Evolutionary conservation across 2,113 vertebrate genomes (phyloP).

Genomic region (Tiliqua scincoides): DNA sequence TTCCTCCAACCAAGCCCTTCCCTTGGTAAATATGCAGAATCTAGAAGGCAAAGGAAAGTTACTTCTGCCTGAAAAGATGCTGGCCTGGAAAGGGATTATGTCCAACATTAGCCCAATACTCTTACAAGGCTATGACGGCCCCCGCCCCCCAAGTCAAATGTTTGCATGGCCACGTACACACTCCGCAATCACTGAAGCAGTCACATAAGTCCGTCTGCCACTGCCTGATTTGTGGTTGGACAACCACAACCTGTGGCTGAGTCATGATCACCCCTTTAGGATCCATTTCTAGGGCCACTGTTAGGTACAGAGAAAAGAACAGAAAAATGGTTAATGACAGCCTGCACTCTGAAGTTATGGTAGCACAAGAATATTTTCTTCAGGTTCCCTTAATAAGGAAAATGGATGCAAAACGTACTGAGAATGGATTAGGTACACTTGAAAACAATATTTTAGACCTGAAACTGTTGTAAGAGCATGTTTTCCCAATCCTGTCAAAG

Average conservation of each 20-base stretch:
- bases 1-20: no score
- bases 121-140: background rate
- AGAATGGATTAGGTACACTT: no score
- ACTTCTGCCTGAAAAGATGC: background rate
- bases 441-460: no score
- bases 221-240: background rate
- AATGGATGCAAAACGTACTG: no score
- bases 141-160: background rate
- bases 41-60: background rate
- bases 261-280: background rate
- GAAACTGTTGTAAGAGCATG: no score
- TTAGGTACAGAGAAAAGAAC: background rate
- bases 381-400: no score
- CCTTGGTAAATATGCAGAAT: no score
- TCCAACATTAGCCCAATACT: background rate
- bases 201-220: background rate
- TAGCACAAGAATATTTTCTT: no score
- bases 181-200: background rate
- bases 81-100: background rate
- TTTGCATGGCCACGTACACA: background rate
- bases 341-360: no score
- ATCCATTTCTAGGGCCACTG: background rate
- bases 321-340: no score
- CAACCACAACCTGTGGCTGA: background rate
- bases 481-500: no score